Base-by-base conservation (phyloP, 2,888 invertebrate genomes). In the Kryphioiulus occultus region DNA sequence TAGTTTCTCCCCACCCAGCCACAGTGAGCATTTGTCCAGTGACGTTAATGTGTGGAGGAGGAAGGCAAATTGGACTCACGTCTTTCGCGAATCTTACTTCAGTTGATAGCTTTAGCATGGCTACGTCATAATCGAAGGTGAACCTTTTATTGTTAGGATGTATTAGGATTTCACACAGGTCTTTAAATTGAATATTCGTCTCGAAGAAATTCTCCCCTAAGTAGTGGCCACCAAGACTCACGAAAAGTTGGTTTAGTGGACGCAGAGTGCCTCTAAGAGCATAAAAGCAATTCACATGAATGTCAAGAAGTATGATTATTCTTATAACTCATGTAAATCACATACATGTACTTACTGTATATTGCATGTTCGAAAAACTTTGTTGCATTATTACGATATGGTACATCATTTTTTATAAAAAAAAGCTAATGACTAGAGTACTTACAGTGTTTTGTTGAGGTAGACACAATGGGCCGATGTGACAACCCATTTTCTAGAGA, bases 1-100 rank as follows among this genome's bases (percentile, higher is more conserved):
- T 59, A n/a, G 86, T 86, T 86, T n/a, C 53, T 53, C 86, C 86
- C 86, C 86, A 86, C 3, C 86, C 86, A 47, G 32, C 32, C 19
- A 30, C 86, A 86, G 47, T 86, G n/a, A 86, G 15, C 22, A 30
- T 32, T 35, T 53, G 26, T 10, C 59, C 86, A 86, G 22, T 86
- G n/a, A 86, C n/a, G 47, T 53, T 86, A 10, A 86, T 2, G 26
- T 15, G 19, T 19, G 59, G 47, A 35, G 86, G 86, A 53, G 86
- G 86, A 44, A 86, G 42, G 53, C 86, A 86, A 26, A 86, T 47
- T 59, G 86, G 86, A 44, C 53, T 22, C 19, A 86, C 19, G 0
- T 30, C 17, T n/a, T 7, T 86, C 10, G 47, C 22, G 17, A 47
- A 86, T 3, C n/a, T 5, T 9, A 86, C 53, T 86, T 42, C 32